Conservation (phyloP, 2,113 vertebrate genomes). For the Antigone vipio region DNA sequence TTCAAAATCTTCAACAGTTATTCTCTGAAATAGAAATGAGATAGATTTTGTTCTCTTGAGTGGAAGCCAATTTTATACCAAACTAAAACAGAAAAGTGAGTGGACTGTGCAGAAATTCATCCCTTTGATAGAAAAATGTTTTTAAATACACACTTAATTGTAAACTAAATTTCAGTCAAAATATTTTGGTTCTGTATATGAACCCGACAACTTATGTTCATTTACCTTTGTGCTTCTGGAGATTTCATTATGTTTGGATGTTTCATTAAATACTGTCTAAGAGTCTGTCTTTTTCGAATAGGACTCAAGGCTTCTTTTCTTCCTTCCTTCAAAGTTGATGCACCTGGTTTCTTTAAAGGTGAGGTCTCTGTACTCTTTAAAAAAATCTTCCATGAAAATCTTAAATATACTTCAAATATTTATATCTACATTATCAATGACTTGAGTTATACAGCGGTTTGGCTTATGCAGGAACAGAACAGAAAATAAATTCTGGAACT, state of each 20-base stretch:
- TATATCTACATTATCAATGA: background rate
- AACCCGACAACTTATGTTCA: background rate
- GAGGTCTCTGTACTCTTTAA: background rate
- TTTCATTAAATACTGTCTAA: background rate
- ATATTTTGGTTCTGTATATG: background rate
- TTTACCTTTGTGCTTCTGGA: conserved; percentile 41
- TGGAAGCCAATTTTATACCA: background rate
- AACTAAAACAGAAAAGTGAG: background rate
- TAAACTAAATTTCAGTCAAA: background rate
- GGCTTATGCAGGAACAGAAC: background rate
- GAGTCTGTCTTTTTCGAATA: background rate
- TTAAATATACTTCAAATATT: background rate
- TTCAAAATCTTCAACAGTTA: background rate
- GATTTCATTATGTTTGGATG: background rate
- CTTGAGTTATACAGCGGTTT: background rate
- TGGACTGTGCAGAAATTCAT: background rate
- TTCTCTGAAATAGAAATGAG: background rate
- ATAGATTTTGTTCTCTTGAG: background rate
- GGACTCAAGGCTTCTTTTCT: background rate
- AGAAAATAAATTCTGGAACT: background rate
- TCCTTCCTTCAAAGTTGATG: background rate
- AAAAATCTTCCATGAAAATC: background rate
- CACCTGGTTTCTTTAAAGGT: background rate
- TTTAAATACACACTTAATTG: background rate
- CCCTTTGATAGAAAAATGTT: background rate